A percentile compares a stretch with the other conserved stretches of the same genome.
These are phyloP conservation scores for Trichosurus vulpecula DNA, from an alignment of 2,797 vertebrate species.

Conservation along the genomic window DNA sequence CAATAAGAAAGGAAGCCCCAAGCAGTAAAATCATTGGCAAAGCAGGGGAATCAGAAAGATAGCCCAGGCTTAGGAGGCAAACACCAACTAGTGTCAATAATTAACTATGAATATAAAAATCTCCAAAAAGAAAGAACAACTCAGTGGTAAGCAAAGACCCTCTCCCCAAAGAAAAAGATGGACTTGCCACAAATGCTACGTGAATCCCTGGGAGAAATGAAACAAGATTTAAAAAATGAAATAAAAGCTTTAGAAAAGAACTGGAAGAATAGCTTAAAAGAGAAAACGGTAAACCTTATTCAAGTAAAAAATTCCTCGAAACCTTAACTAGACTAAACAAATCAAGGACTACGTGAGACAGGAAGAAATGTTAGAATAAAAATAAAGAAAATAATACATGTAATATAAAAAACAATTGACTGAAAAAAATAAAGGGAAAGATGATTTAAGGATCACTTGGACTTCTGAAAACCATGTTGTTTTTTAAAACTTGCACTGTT, in stretches of 20 bases:
- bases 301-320: not conserved
- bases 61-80: not conserved
- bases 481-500: not conserved
- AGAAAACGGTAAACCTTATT: not conserved
- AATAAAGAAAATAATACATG: not conserved
- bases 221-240: not conserved
- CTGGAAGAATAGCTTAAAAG: not conserved
- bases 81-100: not conserved
- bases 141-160: not conserved
- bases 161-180: not conserved
- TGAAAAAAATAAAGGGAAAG: not conserved
- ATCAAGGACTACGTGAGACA: not conserved
- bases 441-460: not conserved
- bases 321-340: not conserved
- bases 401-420: not conserved
- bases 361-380: not conserved
- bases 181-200: not conserved
- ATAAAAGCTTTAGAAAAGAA: not conserved
- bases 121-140: not conserved
- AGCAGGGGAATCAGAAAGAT: not conserved
- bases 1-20: not conserved
- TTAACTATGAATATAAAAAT: not conserved
- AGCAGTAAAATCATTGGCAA: not conserved
- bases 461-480: not conserved
- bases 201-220: not conserved